Conservation (phyloP, 2,888 invertebrate genomes). For the Xanthorhoe designata region DNA sequence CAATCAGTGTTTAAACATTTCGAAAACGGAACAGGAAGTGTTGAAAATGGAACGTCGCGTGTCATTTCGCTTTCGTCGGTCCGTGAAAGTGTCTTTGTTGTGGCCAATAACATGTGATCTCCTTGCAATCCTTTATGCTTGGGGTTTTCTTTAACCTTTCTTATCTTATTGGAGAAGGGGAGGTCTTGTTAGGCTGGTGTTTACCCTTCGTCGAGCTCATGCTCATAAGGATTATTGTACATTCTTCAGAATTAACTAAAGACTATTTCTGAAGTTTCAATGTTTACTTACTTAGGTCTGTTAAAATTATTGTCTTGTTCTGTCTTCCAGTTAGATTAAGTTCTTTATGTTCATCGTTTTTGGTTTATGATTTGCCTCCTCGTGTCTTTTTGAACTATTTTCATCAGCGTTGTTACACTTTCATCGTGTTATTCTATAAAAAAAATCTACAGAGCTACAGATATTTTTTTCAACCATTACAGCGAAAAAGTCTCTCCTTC, state of each 20-base stretch:
- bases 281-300: constrained; percentile 27
- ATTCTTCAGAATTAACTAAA: constrained; percentile 43
- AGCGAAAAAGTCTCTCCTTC: too few relatives aligned
- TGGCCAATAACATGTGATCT: constrained; percentile 50
- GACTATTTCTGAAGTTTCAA: constrained; percentile 40
- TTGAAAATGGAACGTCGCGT: constrained; percentile 58
- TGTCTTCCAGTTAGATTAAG: constrained; percentile 2
- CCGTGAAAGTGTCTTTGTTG: constrained; percentile 56
- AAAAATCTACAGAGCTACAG: too few relatives aligned
- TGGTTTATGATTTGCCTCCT: neutral
- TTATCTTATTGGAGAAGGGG: constrained; percentile 16
- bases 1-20: constrained; percentile 44
- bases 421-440: too few relatives aligned
- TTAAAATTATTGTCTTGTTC: constrained; percentile 29
- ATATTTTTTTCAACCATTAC: too few relatives aligned
- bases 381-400: neutral
- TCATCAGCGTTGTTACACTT: neutral
- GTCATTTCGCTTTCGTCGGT: constrained; percentile 58
- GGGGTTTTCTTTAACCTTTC: constrained; percentile 25
- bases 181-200: constrained; percentile 46
- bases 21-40: constrained; percentile 59
- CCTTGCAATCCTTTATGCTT: constrained; percentile 27
- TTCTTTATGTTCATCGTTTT: neutral
- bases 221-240: constrained; percentile 47
- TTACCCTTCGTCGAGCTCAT: constrained; percentile 41